Base-by-base conservation (phyloP, 1,140 invertebrate genomes). In the Lethrus apterus region DNA sequence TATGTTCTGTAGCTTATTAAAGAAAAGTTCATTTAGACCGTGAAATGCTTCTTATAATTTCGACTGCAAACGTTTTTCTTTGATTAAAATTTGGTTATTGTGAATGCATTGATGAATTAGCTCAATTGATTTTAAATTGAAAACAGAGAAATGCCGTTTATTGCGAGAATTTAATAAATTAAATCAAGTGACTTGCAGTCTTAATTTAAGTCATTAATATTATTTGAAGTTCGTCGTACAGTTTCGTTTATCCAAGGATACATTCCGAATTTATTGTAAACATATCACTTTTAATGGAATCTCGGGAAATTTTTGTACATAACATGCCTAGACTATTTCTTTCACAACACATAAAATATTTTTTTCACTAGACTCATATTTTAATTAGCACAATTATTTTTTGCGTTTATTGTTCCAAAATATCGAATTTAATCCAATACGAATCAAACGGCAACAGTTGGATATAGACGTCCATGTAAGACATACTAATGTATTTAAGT, bases 201-300 rank as follows among this genome's bases (percentile, higher is more conserved):
- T 26, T 7, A 26, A n/a, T 26, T 26, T 26, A 7, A 5, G 23
- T 26, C n/a, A n/a, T 26, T 26, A 26, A 26, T 5, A 26, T 26
- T 5, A 7, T 26, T 7, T 7, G n/a, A 26, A 26, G n/a, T 7
- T 26, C n/a, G 23, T n/a, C n/a, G 23, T 26, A 7, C 5, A 26
- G 5, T 26, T 26, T 26, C 5, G 5, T 26, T 26, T 26, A 26
- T 26, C 23, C 50, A 45, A 41, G 14, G 10, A 48, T 17, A 46
- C 33, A 60, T 58, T 51, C 54, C 59, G 59, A 62, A 62, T 62
- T 62, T 62, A 62, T 54, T 55, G 43, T 48, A 57, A 52, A 62
- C 57, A 62, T 62, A 62, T 62, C 59, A 56, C 24, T 38, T 38
- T n/a, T n/a, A n/a, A 26, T 26, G 23, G n/a, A 26, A 7, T 26